These are phyloP conservation scores for Phrynosoma blainvillii DNA, from an alignment of 2,113 vertebrate genomes.

Conservation along the genomic window DNA sequence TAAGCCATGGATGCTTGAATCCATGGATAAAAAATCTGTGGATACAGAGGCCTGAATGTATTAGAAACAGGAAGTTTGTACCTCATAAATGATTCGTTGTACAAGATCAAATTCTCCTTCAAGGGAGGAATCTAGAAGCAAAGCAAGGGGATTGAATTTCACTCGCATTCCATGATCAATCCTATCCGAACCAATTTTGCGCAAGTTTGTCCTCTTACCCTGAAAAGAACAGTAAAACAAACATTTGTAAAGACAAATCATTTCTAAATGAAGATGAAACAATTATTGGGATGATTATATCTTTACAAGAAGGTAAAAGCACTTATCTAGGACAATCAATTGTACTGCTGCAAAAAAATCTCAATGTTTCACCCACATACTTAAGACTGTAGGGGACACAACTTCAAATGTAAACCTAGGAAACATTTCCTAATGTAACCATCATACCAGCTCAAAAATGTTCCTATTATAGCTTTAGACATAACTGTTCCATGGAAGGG, in stretches of 20 bases:
- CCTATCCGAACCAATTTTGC: constrained; percentile 90
- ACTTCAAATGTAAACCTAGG: not conserved
- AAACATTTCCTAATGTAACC: not conserved
- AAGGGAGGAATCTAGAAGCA: constrained; percentile 95
- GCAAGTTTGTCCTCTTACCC: constrained; percentile 97
- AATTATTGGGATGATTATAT: not conserved
- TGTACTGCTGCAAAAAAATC: not conserved
- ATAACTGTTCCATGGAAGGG: not conserved
- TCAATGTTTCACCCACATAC: not conserved
- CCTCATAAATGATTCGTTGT: constrained; percentile 98
- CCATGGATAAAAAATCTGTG: no score
- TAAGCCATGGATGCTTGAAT: no score
- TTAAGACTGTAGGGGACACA: not conserved
- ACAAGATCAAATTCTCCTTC: constrained; percentile 98
- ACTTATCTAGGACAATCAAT: not conserved
- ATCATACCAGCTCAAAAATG: not conserved
- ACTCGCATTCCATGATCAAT: constrained; percentile 95
- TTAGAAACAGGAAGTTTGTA: constrained; percentile 58
- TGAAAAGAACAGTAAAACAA: constrained; percentile 51
- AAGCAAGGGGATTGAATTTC: constrained; percentile 94
- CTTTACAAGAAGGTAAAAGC: not conserved
- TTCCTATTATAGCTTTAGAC: not conserved
- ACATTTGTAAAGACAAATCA: not conserved
- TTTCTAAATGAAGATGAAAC: not conserved
- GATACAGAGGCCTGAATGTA: no score